A percentile compares a stretch with the other conserved stretches of the same genome.
These are phyloP conservation scores for Natrix natrix DNA, from an alignment of 2,797 vertebrate genomes.

Conservation along the genomic window DNA sequence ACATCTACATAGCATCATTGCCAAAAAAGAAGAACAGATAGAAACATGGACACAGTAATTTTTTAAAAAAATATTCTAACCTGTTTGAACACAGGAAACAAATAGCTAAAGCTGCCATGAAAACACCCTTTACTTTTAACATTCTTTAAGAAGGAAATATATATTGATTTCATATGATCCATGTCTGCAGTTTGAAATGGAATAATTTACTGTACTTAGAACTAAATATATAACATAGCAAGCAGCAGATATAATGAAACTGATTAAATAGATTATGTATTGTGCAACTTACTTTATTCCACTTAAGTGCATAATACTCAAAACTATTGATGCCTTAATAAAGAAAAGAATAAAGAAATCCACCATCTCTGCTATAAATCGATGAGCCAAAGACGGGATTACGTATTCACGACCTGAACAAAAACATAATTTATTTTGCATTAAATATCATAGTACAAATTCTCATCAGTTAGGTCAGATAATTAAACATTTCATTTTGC, in stretches of 20 bases:
- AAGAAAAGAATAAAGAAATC: conserved; percentile 97
- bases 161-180: background rate
- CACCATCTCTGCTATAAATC: conserved; percentile 92
- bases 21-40: background rate
- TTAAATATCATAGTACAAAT: background rate
- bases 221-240: background rate
- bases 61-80: background rate
- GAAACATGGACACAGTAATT: background rate
- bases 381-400: conserved; percentile 89
- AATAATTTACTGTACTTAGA: background rate
- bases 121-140: background rate
- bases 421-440: background rate
- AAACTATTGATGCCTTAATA: conserved; percentile 90
- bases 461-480: background rate
- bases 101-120: background rate
- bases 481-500: background rate
- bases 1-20: background rate
- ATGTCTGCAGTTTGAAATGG: background rate
- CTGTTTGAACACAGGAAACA: background rate
- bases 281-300: conserved; percentile 91
- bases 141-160: background rate
- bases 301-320: conserved; percentile 93
- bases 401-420: conserved; percentile 85
- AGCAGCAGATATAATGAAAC: conserved; percentile 17
- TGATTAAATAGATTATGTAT: conserved; percentile 26